Evolutionary conservation across 2,888 invertebrate genomes (phyloP).

Genomic region (Heteropelma amictum): DNA sequence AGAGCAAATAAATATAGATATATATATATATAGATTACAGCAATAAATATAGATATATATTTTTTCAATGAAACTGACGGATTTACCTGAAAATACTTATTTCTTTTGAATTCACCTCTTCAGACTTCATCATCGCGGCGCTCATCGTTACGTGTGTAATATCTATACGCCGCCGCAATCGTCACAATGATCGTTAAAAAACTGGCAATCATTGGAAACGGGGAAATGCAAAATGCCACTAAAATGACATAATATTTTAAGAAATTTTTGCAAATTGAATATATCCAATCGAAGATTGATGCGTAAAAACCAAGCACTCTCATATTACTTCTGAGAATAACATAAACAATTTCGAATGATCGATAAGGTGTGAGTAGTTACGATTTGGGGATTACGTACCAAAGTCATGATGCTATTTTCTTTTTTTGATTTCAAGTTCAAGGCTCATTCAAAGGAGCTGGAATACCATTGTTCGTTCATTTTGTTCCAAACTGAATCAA

Average conservation of each 20-base stretch:
- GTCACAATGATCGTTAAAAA: slow-evolving; percentile 53
- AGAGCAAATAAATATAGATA: slow-evolving; percentile 56
- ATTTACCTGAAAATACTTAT: slow-evolving; percentile 21
- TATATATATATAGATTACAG: too few species aligned
- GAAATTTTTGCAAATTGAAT: slow-evolving; percentile 40
- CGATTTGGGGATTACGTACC: neutral
- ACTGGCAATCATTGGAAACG: slow-evolving; percentile 55
- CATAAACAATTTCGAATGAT: neutral
- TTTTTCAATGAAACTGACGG: slow-evolving; percentile 59
- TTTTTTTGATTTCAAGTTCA: too few species aligned
- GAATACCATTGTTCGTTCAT: too few species aligned
- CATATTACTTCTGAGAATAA: slow-evolving; percentile 33
- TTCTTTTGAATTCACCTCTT: slow-evolving; percentile 17
- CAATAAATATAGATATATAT: slow-evolving; percentile 63
- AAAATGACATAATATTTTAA: slow-evolving; percentile 55
- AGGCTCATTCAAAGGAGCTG: too few species aligned
- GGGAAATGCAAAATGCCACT: slow-evolving; percentile 50
- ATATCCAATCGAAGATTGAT: slow-evolving; percentile 55
- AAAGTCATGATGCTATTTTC: too few species aligned
- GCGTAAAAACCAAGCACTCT: slow-evolving; percentile 42
- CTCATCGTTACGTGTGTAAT: slow-evolving; percentile 33
- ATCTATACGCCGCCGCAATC: slow-evolving; percentile 47
- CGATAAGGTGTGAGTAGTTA: neutral
- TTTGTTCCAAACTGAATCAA: too few species aligned
- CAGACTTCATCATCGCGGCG: slow-evolving; percentile 25